Percentiles rank a stretch among this genome's conserved stretches.
Evolutionary conservation across 2,888 invertebrate species (phyloP).

Genomic region (Thyatira batis): DNA sequence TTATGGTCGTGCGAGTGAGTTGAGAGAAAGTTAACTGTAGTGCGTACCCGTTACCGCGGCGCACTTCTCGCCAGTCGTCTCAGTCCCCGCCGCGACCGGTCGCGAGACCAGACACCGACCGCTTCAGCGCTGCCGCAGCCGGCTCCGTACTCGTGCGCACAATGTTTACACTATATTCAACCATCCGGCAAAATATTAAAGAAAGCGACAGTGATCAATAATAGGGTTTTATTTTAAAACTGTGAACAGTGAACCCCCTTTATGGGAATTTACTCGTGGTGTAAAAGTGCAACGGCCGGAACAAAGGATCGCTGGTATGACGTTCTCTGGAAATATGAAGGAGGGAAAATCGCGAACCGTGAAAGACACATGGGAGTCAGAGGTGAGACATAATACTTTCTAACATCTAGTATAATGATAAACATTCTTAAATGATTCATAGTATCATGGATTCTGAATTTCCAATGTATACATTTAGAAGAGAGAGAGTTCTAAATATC

Average conservation of each 20-base stretch:
- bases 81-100: constrained; percentile 41
- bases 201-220: constrained; percentile 70
- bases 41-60: constrained; percentile 72
- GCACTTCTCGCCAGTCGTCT: constrained; percentile 21
- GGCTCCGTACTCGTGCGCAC: constrained; percentile 28
- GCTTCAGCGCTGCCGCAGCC: constrained; percentile 13
- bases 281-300: constrained; percentile 59
- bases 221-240: constrained; percentile 38
- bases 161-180: constrained; percentile 55
- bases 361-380: constrained; percentile 77
- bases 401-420: constrained; percentile 39
- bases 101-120: constrained; percentile 30
- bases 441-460: constrained; percentile 53
- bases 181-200: constrained; percentile 57
- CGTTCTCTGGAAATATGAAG: constrained; percentile 76
- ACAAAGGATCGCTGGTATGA: constrained; percentile 63
- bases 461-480: constrained; percentile 41
- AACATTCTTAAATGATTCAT: constrained; percentile 46
- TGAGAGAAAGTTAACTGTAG: constrained; percentile 82
- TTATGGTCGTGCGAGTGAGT: constrained; percentile 60
- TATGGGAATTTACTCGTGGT: constrained; percentile 34
- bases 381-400: constrained; percentile 59
- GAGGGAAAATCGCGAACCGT: constrained; percentile 70
- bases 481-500: constrained; percentile 12
- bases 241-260: constrained; percentile 36